Base-by-base conservation (phyloP, 2,113 vertebrate genomes). In the Cricetomys ansorgei region DNA sequence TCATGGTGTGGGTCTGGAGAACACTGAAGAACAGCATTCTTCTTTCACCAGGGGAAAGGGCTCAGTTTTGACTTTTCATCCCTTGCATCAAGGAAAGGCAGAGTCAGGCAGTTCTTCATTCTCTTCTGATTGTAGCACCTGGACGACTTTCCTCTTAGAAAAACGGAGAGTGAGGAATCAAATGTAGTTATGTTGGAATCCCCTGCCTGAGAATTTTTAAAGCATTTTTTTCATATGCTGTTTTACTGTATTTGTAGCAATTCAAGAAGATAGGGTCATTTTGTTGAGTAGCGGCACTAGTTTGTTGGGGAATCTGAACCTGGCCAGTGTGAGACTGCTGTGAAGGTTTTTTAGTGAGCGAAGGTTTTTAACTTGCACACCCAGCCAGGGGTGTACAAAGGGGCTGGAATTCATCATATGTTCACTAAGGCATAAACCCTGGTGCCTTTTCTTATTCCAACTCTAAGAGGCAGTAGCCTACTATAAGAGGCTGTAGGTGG, bases 251-350 rank as follows among this genome's bases (percentile, higher is more conserved):
- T 94, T 65, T 81, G 29, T 72, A 89, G 27, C 7, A 34, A 43
- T 65, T 80, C 34, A 59, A 12, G 57, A 62, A 75, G 76, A 80
- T 55, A 88, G 73, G 40, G n/a, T 93, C 48, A 55, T 83, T 87
- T 92, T 57, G 25, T n/a, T 67, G 87, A 84, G 48, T 13, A 45
- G 81, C 31, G 87, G 15, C 64, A 37, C 16, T 50, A 62, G 5
- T 43, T 90, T 84, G 29, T 50, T 80, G 53, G 53, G 73, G 13
- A 55, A 55, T 57, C 64, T 91, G 76, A 92, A 23, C 55, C 15
- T 31, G 9, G 45, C 75, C 59, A 83, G 43, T 45, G 17, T 59
- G 59, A 65, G 81, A 67, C 37, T 48, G 40, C 31, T 29, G 40
- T 48, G 37, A 10, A 37, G 50, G 70, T n/a, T 85, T 40, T 91